These are phyloP conservation scores for Petrophora chlorosata DNA, from an alignment of 2,888 invertebrate species.

Conservation along the genomic window DNA sequence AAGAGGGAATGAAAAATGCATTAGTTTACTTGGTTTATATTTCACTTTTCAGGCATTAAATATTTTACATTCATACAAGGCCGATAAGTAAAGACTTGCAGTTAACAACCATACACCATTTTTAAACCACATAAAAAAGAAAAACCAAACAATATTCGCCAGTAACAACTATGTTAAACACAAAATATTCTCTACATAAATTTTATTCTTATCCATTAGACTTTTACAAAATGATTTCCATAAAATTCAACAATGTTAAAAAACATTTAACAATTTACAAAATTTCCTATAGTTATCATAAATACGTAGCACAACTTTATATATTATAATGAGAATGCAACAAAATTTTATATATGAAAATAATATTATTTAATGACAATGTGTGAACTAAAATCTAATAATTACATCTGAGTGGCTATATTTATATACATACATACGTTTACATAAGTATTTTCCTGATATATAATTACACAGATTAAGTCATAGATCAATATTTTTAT, in stretches of 20 bases:
- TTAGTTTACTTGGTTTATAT: slow-evolving; percentile 65
- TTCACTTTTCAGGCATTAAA: slow-evolving; percentile 65
- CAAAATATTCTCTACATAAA: slow-evolving; percentile 44
- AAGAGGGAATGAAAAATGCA: slow-evolving; percentile 23
- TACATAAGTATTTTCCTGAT: slow-evolving; percentile 14
- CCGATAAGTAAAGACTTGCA: slow-evolving; percentile 61
- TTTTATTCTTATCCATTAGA: slow-evolving; percentile 47
- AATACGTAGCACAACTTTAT: slow-evolving; percentile 38
- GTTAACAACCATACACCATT: slow-evolving; percentile 49
- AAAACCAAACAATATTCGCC: slow-evolving; percentile 39
- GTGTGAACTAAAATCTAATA: slow-evolving; percentile 9
- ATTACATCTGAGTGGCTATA: slow-evolving; percentile 24
- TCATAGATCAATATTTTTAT: slow-evolving; percentile 3
- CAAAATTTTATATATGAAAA: background rate
- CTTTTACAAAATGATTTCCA: slow-evolving; percentile 63
- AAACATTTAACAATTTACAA: slow-evolving; percentile 77
- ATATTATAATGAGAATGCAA: slow-evolving; percentile 8
- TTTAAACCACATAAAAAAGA: slow-evolving; percentile 38
- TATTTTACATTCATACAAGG: slow-evolving; percentile 73
- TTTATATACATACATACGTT: slow-evolving; percentile 19
- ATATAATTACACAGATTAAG: slow-evolving; percentile 15
- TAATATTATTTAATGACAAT: background rate
- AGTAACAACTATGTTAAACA: slow-evolving; percentile 37
- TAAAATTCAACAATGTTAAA: slow-evolving; percentile 77
- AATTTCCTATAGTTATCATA: slow-evolving; percentile 55